Percentiles rank a stretch among this genome's conserved stretches.
Conservation (phyloP, 2,888 invertebrate species). For the Stenotaenia linearis region DNA sequence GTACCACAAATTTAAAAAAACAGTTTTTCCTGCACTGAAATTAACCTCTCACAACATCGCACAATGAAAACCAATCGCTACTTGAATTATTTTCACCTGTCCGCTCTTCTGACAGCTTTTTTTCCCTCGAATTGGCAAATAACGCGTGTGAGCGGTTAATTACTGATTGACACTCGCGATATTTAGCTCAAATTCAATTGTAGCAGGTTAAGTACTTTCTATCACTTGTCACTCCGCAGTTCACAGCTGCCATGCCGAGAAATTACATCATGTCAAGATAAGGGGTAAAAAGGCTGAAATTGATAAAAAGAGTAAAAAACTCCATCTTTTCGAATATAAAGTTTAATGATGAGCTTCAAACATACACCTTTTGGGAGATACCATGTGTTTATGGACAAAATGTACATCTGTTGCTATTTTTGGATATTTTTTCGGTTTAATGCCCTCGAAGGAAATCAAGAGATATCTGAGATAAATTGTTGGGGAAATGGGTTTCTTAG, state of each 20-base stretch:
- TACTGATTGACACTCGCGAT: conserved; percentile 11
- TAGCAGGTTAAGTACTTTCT: not conserved
- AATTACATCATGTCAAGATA: not conserved
- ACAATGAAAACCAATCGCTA: not conserved
- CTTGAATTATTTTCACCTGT: not conserved
- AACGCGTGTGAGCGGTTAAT: not conserved
- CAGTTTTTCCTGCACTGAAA: not conserved
- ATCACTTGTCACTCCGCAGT: conserved; percentile 12
- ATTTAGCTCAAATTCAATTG: conserved; percentile 20
- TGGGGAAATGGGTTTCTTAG: too few species aligned
- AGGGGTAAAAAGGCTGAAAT: not conserved
- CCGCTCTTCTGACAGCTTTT: not conserved
- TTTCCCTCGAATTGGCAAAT: not conserved
- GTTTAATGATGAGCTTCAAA: too few species aligned
- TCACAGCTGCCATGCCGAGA: conserved; percentile 15
- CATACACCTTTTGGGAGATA: too few species aligned
- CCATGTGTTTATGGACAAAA: too few species aligned
- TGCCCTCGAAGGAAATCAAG: too few species aligned
- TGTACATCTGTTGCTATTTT: too few species aligned
- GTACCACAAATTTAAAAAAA: too few species aligned
- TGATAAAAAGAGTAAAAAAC: not conserved
- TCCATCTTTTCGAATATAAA: too few species aligned
- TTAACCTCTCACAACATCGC: not conserved
- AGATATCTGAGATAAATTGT: too few species aligned
- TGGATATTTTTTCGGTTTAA: too few species aligned